phyloP scores from a whole-genome alignment of 2,797 vertebrate genomes.

The Selene dorsalis region DNA sequence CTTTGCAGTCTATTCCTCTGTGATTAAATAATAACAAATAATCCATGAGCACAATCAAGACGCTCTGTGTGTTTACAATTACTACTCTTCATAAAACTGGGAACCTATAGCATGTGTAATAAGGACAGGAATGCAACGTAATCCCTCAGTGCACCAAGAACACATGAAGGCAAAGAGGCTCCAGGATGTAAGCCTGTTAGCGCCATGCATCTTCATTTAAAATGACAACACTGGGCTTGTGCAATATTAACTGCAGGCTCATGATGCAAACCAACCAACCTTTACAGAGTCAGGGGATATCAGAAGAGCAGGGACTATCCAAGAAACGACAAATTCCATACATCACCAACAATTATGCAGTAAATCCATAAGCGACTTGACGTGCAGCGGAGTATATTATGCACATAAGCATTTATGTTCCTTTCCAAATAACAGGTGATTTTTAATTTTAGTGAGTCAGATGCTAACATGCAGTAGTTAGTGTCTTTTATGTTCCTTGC shows the following conservation, averaged over 20 bases:
- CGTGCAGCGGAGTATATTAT: slow-evolving; percentile 13
- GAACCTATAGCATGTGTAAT: slow-evolving; percentile 24
- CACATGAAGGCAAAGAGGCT: slow-evolving; percentile 44
- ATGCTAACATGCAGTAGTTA: slow-evolving; percentile 22
- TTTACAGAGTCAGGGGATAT: slow-evolving; percentile 45
- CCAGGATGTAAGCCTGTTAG: slow-evolving; percentile 71
- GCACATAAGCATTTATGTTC: slow-evolving; percentile 1
- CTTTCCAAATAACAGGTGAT: slow-evolving; percentile 5
- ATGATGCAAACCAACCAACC: slow-evolving; percentile 41
- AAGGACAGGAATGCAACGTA: slow-evolving; percentile 24
- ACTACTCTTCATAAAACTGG: slow-evolving; percentile 3
- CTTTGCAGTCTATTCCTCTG: slow-evolving; percentile 44
- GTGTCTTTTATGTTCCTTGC: slow-evolving; percentile 14
- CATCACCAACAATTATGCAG: slow-evolving; percentile 26
- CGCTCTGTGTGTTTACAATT: slow-evolving; percentile 25
- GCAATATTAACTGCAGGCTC: slow-evolving; percentile 63
- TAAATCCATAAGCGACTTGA: slow-evolving; percentile 1
- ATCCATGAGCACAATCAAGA: slow-evolving; percentile 45
- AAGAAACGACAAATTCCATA: slow-evolving; percentile 12
- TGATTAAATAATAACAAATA: slow-evolving; percentile 54
- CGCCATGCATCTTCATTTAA: slow-evolving; percentile 65
- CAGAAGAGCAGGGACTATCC: slow-evolving; percentile 28
- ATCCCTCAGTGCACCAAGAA: slow-evolving; percentile 43
- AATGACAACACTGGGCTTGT: slow-evolving; percentile 57
- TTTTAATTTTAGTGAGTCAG: slow-evolving; percentile 19